phyloP scores from a whole-genome alignment of 2,113 vertebrate genomes.

The Poecile atricapillus region DNA sequence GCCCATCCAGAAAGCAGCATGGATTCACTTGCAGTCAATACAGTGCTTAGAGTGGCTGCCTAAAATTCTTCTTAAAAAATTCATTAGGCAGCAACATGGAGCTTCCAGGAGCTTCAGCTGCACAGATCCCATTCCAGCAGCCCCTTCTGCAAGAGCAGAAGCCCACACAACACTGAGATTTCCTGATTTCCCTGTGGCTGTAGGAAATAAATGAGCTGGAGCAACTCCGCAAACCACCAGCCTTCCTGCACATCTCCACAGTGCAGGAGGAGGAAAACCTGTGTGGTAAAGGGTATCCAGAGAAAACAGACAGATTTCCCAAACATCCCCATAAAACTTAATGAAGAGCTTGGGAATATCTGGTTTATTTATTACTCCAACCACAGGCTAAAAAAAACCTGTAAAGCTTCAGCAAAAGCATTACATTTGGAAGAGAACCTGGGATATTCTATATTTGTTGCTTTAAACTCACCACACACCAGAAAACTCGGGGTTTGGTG shows the following conservation, averaged over 20 bases:
- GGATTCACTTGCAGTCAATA: not conserved
- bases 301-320: not conserved
- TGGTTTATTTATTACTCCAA: not conserved
- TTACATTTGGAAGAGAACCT: not conserved
- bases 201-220: not conserved
- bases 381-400: not conserved
- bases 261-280: not conserved
- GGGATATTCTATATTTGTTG: not conserved
- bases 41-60: not conserved
- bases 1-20: rapidly evolving
- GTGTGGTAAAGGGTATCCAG: not conserved
- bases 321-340: not conserved
- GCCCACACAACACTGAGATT: not conserved
- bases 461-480: not conserved
- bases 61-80: not conserved
- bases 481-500: not conserved
- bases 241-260: not conserved
- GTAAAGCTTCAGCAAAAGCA: not conserved
- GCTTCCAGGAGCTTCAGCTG: not conserved
- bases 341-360: not conserved
- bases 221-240: rapidly evolving
- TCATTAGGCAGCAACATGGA: rapidly evolving
- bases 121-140: not conserved
- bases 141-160: not conserved
- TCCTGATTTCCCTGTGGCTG: not conserved